Evolutionary conservation across 2,797 vertebrate species (phyloP), one percentile per base, ranked within the genome.

Genomic region (Oophaga sylvatica): DNA sequence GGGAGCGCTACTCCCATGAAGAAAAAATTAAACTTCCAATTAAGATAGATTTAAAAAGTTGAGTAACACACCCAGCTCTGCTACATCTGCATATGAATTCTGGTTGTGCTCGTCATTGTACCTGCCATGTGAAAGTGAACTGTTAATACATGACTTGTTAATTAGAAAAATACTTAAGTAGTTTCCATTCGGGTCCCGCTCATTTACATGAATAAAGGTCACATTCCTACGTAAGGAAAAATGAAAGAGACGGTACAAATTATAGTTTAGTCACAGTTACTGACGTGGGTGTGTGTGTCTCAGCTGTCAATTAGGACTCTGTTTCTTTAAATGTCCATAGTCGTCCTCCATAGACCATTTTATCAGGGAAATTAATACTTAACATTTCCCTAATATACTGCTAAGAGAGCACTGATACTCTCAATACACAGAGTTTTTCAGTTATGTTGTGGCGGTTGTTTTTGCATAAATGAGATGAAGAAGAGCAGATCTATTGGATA

Each of bases 171-270:
- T 19, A 76, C 20, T 20, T 26, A 26, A 53, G 48, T 16, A 53
- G 45, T 77, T 77, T 77, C 48, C 48, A 56, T 29, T 77, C 75
- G 15, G 45, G 20, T 26, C 45, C 48, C 1, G 20, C 75, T 77
- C 75, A 56, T 77, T 77, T 77, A 77, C 75, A 77, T 77, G 75
- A 56, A 56, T 77, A 56, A 56, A 77, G 75, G 75, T 53, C 75
- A 77, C 15, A 77, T 56, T 77, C 48, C 22, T n/a, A 48, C 11
- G 4, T 20, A 73, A 22, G 10, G 35, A 73, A 20, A 75, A 45
- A 73, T 12, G 22, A 17, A 56, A 26, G 41, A 77, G 22, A 53
- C 48, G 11, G 10, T n/a, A 16, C 48, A 77, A n/a, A 77, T 77
- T 26, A 45, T 5, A 22, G 20, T 48, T 22, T 6, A n/a, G 71